Percentiles rank a stretch among this genome's conserved stretches.
These are phyloP conservation scores for Peucedramus taeniatus DNA, from an alignment of 2,113 vertebrate genomes.

Conservation along the genomic window DNA sequence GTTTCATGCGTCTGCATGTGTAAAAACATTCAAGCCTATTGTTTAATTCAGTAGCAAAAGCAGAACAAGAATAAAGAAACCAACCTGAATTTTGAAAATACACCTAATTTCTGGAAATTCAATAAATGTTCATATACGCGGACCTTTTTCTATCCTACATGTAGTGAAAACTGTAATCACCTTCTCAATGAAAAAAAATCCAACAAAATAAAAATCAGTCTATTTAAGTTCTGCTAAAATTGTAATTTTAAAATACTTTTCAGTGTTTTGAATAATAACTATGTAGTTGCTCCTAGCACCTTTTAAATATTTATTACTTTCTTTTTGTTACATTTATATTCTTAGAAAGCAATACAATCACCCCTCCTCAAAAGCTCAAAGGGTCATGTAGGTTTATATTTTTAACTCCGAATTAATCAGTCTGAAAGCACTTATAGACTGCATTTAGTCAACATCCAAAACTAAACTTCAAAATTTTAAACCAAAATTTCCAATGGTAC, in stretches of 20 bases:
- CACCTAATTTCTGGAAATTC: background rate
- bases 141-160: background rate
- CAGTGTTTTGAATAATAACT: background rate
- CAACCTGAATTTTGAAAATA: background rate
- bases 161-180: background rate
- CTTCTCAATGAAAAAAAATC: background rate
- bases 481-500: background rate
- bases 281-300: background rate
- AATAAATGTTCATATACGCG: background rate
- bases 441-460: background rate
- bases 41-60: background rate
- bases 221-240: background rate
- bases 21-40: background rate
- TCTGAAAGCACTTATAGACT: background rate
- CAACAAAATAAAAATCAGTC: background rate
- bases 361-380: background rate
- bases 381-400: background rate
- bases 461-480: background rate
- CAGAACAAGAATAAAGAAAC: background rate
- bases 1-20: background rate
- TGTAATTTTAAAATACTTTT: background rate
- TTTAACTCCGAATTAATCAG: background rate
- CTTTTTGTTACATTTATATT: background rate
- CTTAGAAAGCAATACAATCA: background rate
- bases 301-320: background rate